Evolutionary conservation across 1,140 invertebrate genomes (phyloP), one percentile per base, ranked within the genome.

Genomic region (Plodia interpunctella): DNA sequence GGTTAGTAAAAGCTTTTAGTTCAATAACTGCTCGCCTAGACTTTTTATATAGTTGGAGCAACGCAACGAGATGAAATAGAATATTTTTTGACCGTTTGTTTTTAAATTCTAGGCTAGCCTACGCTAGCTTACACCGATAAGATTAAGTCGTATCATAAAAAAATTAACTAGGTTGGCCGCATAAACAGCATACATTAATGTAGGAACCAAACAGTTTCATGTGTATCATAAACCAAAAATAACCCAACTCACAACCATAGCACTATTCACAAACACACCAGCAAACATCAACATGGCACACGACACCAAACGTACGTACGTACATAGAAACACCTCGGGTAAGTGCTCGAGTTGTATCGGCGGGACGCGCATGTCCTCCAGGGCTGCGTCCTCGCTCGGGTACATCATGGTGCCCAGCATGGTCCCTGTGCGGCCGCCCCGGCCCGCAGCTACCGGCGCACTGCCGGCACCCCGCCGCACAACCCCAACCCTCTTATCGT

Each of bases 311-410:
- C 55, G 21, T 79, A 93, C 55, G 21, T 79, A 93, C 92, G 92
- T 93, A 95, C 94, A 94, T 71, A 94, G 90, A 63, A 95, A 91
- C 80, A 94, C 93, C 79, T 95, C 93, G 1, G 94, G 94, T 59
- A 95, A 91, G 81, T 94, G 91, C 78, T 94, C 94, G 63, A 95
- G 83, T 72, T 93, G 92, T 72, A 94, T 93, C 64, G 93, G 93
- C 62, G 93, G 93, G 65, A 94, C 92, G 74, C 93, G 90, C 75
- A 91, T 89, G 76, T 90, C 88, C 50, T 74, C 76, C 11, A 88
- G 74, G 63, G 90, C 90, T n/a, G 87, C 75, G 50, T 86, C 81
- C 69, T 83, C 91, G 53, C 90, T 90, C 51, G 91, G 88, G 62
- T 91, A 85, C 78, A 86, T 90, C 82, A 88, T 91, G 65, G 85